Conservation (phyloP, 2,797 vertebrate genomes). For the Mionectes olivaceus region DNA sequence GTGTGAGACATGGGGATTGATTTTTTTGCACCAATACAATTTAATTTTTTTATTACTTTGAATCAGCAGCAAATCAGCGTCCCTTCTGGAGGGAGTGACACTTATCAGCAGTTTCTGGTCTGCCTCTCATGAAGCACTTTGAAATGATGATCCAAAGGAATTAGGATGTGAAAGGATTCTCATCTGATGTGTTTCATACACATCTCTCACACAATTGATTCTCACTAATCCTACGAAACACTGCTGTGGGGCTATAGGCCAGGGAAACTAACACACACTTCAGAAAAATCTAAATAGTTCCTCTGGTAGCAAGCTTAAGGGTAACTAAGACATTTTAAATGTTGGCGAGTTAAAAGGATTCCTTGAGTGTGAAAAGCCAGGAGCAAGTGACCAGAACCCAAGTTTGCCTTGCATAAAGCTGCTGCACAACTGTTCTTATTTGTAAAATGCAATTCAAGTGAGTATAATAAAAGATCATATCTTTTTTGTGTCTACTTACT, state of each 20-base stretch:
- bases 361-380: not conserved
- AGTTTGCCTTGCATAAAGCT: constrained; percentile 2
- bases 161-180: not conserved
- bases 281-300: not conserved
- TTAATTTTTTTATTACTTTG: not conserved
- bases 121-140: not conserved
- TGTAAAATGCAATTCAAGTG: constrained; percentile 43
- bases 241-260: not conserved
- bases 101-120: not conserved
- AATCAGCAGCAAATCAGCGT: not conserved
- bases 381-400: not conserved
- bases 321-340: not conserved
- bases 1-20: not conserved
- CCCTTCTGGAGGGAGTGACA: not conserved
- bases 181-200: not conserved
- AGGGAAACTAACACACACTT: not conserved
- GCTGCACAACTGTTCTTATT: not conserved
- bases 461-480: not conserved
- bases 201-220: not conserved
- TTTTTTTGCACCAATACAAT: not conserved
- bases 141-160: not conserved
- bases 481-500: not conserved
- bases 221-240: not conserved
- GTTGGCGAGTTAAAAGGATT: not conserved
- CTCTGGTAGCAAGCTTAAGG: not conserved